Conservation (phyloP, 2,797 vertebrate genomes). For the Adelosebastes latens region DNA sequence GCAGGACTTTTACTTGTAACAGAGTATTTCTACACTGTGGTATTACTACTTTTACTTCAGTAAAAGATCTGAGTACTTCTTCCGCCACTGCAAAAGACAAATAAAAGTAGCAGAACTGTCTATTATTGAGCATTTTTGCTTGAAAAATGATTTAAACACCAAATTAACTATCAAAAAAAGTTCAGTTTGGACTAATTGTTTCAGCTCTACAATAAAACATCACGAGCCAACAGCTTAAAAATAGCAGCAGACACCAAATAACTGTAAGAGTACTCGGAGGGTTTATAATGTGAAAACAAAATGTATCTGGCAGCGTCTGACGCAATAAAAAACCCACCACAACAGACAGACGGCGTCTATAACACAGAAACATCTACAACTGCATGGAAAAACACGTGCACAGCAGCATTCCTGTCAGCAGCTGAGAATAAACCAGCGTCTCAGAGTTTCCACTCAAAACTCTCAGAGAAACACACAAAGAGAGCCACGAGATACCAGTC, state of each 20-base stretch:
- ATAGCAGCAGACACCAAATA: slow-evolving; percentile 31
- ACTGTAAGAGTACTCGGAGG: slow-evolving; percentile 2
- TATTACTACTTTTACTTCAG: background rate
- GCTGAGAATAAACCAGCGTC: slow-evolving; percentile 59
- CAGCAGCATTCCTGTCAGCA: slow-evolving; percentile 49
- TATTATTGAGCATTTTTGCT: background rate
- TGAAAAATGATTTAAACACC: background rate
- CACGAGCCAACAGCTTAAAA: background rate
- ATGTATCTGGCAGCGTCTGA: slow-evolving; percentile 22
- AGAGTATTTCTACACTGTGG: too few species aligned
- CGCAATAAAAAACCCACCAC: slow-evolving; percentile 57
- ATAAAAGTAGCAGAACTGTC: background rate
- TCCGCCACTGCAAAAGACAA: background rate
- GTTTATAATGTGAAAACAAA: slow-evolving; percentile 41
- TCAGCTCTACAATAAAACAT: background rate
- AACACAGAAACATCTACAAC: slow-evolving; percentile 52
- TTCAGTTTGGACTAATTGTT: background rate
- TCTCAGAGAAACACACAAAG: slow-evolving; percentile 45
- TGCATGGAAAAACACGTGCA: slow-evolving; percentile 63
- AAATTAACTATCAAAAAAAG: background rate
- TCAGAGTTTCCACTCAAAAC: slow-evolving; percentile 61
- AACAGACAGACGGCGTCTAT: slow-evolving; percentile 38
- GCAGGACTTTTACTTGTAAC: too few species aligned
- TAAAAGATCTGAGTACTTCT: background rate
- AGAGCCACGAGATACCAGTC: slow-evolving; percentile 48